Conservation (phyloP, 2,797 vertebrate genomes). For the Cossypha caffra region DNA sequence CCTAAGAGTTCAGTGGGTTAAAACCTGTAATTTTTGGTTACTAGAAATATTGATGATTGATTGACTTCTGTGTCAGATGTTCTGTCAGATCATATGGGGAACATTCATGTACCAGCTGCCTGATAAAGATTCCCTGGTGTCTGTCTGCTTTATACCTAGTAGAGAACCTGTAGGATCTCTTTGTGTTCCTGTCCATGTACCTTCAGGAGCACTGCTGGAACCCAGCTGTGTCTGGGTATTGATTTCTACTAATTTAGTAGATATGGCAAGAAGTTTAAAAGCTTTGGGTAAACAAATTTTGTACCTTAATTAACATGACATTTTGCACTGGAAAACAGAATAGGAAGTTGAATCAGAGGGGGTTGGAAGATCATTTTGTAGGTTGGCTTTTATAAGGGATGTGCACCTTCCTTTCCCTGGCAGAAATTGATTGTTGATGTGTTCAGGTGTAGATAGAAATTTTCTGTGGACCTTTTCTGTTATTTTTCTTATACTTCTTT, state of each 20-base stretch:
- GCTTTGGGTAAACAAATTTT: background rate
- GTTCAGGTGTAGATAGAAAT: background rate
- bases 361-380: background rate
- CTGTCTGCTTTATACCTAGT: background rate
- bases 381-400: background rate
- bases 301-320: background rate
- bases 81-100: background rate
- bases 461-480: background rate
- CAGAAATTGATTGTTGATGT: background rate
- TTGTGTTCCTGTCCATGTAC: background rate
- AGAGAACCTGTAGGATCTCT: background rate
- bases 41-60: background rate
- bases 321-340: background rate
- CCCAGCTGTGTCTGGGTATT: background rate
- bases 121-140: background rate
- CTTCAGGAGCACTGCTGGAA: background rate
- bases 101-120: background rate
- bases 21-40: background rate
- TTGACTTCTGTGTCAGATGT: background rate
- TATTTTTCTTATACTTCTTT: background rate
- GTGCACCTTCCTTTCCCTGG: background rate
- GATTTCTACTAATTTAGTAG: background rate
- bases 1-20: background rate
- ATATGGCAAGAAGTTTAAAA: background rate
- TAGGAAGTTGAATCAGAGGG: background rate